Percentiles rank a stretch among this genome's conserved stretches.
Conservation (phyloP, 92 coral and sea anemone genomes). For the Micromussa lordhowensis region DNA sequence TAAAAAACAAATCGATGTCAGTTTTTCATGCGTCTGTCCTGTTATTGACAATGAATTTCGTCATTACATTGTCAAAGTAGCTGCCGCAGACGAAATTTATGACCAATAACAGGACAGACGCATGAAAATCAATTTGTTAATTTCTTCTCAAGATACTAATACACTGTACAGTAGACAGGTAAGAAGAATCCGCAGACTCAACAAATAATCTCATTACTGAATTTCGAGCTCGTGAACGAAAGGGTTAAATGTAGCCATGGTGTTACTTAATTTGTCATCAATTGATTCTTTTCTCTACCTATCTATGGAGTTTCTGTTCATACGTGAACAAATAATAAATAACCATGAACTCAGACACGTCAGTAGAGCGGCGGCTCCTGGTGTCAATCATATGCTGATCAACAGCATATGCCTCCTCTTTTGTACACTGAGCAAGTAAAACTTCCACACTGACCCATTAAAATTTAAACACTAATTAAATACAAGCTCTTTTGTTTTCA, state of each 20-base stretch:
- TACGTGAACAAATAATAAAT: constrained; percentile 33
- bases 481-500: background rate
- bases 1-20: no score
- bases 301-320: background rate
- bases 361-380: constrained; percentile 38
- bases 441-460: background rate
- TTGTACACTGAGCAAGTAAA: constrained; percentile 18
- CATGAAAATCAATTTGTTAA: no score
- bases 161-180: background rate
- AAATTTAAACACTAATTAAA: constrained; percentile 7
- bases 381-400: constrained; percentile 28
- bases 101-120: no score
- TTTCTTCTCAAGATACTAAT: background rate
- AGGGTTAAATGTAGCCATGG: constrained; percentile 6
- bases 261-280: constrained; percentile 6
- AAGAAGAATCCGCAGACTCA: background rate
- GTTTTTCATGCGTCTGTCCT: no score
- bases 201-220: background rate
- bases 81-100: no score
- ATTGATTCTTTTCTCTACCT: constrained; percentile 28
- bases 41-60: no score
- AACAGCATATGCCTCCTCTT: constrained; percentile 27
- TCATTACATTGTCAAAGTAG: no score
- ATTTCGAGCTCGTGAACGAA: background rate
- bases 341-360: constrained; percentile 11